Conservation (phyloP, 2,797 vertebrate species). For the Anisognathus igniventris region DNA sequence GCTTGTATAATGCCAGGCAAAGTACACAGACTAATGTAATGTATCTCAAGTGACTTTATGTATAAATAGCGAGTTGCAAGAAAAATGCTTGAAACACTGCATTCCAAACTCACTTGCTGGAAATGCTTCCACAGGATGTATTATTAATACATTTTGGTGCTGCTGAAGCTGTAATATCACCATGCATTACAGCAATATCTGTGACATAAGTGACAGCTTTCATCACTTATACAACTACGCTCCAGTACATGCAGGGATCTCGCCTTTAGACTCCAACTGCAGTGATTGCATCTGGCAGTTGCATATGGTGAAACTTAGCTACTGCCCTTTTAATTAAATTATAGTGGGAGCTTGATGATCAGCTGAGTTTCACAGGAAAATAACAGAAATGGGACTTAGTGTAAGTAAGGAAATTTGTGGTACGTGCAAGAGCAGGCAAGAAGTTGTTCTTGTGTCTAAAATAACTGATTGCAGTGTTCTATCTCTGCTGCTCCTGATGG, state of each 20-base stretch:
- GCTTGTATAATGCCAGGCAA: not conserved
- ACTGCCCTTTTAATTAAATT: slow-evolving; percentile 73
- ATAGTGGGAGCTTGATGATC: slow-evolving; percentile 34
- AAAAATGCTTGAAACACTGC: not conserved
- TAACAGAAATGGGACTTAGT: slow-evolving; percentile 36
- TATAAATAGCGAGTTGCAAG: not conserved
- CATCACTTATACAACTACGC: slow-evolving; percentile 53
- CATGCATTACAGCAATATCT: slow-evolving; percentile 58
- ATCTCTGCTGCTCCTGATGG: not conserved
- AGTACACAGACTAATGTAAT: not conserved
- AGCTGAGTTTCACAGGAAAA: slow-evolving; percentile 53
- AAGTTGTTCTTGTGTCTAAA: slow-evolving; percentile 28
- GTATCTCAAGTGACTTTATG: not conserved
- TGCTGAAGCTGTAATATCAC: slow-evolving; percentile 55
- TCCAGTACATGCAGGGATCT: slow-evolving; percentile 47
- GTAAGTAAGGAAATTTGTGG: slow-evolving; percentile 19
- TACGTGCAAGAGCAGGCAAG: slow-evolving; percentile 7
- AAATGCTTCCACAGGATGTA: slow-evolving; percentile 35
- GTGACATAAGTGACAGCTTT: slow-evolving; percentile 70
- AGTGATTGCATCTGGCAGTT: slow-evolving; percentile 70
- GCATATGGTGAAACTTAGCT: slow-evolving; percentile 72
- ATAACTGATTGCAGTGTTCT: not conserved
- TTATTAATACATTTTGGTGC: slow-evolving; percentile 40
- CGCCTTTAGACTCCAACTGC: slow-evolving; percentile 61
- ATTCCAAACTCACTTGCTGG: not conserved